Conservation (phyloP, 2,113 vertebrate genomes). For the Otocyon megalotis region DNA sequence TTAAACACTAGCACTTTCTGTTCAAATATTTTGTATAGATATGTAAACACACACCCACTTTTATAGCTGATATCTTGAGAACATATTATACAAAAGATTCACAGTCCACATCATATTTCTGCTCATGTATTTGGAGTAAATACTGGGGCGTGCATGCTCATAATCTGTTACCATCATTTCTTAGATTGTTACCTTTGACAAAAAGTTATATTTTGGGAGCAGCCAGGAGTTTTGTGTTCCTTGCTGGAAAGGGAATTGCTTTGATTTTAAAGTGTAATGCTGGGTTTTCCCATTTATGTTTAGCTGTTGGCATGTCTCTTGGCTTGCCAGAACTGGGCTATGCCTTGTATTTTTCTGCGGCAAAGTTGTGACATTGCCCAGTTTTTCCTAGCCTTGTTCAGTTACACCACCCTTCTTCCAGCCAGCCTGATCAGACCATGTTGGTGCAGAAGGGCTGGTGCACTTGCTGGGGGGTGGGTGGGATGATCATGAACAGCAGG, state of each 20-base stretch:
- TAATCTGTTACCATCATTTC: constrained; percentile 62
- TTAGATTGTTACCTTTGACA: not conserved
- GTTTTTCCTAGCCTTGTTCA: not conserved
- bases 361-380: not conserved
- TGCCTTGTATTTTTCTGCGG: not conserved
- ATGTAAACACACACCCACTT: constrained; percentile 59
- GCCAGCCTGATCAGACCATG: too few relatives aligned
- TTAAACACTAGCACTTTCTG: constrained; percentile 33
- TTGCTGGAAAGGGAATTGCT: constrained; percentile 32
- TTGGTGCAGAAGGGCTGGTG: not conserved
- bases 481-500: accelerated
- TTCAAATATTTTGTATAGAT: constrained; percentile 53
- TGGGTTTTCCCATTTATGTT: not conserved
- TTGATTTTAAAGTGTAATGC: constrained; percentile 4
- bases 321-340: not conserved
- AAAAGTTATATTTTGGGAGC: not conserved
- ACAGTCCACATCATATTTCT: constrained; percentile 20
- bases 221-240: not conserved
- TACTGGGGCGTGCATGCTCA: not conserved
- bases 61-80: constrained; percentile 62
- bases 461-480: not conserved
- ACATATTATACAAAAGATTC: constrained; percentile 64
- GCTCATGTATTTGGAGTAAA: constrained; percentile 59
- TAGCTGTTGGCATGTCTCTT: not conserved
- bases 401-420: too few relatives aligned